Conservation (phyloP, 1,140 invertebrate species). For the Steinernema feltiae region DNA sequence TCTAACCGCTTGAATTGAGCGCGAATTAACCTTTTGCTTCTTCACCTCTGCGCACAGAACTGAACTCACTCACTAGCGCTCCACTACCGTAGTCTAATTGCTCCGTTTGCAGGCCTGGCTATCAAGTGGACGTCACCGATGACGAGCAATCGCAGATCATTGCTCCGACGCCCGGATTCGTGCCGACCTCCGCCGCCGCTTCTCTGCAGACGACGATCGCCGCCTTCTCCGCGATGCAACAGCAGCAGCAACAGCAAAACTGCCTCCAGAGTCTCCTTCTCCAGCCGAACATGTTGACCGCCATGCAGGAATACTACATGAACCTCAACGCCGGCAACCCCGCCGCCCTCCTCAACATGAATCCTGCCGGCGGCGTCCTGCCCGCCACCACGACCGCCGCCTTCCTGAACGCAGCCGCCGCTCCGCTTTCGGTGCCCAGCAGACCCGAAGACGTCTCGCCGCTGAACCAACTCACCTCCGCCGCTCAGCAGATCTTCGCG, state of each 20-base stretch:
- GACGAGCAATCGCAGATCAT: conserved; percentile 27
- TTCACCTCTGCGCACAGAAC: not conserved
- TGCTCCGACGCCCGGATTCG: not conserved
- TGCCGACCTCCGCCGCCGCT: conserved; percentile 12
- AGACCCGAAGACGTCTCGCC: not conserved
- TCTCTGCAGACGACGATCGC: not conserved
- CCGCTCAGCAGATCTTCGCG: conserved; percentile 1
- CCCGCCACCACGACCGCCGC: conserved; percentile 19
- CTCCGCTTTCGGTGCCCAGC: not conserved
- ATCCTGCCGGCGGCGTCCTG: conserved; percentile 36
- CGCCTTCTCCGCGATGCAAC: conserved; percentile 18
- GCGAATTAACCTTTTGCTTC: not conserved
- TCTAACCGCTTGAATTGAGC: not conserved
- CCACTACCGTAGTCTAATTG: not conserved
- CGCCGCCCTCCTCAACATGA: conserved; percentile 22
- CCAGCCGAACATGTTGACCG: conserved; percentile 50
- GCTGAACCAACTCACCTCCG: not conserved
- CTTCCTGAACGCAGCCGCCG: not conserved
- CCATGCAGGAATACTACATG: conserved; percentile 55
- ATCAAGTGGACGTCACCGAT: conserved; percentile 12
- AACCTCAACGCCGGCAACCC: conserved; percentile 20
- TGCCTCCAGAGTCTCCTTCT: conserved; percentile 44
- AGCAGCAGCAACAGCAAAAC: conserved; percentile 16
- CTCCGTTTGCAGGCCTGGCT: conserved; percentile 4
- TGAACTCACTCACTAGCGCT: not conserved